Percentiles rank a stretch among this genome's conserved stretches.
Conservation (phyloP, 2,888 invertebrate genomes). For the Subacronicta megacephala region DNA sequence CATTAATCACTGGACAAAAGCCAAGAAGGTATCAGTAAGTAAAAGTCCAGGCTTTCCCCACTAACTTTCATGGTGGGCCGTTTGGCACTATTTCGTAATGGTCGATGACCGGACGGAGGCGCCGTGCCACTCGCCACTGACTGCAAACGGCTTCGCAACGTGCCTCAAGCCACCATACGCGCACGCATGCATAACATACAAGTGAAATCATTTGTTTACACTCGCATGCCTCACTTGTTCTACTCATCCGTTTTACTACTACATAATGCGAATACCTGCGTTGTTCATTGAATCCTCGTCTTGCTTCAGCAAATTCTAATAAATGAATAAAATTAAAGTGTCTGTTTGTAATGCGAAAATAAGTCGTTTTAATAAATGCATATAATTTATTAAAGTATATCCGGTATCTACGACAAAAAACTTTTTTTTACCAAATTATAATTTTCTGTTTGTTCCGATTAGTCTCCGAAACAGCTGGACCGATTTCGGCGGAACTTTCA, state of each 20-base stretch:
- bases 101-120: constrained; percentile 64
- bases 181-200: constrained; percentile 47
- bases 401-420: no score
- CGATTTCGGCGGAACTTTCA: no score
- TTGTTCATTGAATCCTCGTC: constrained; percentile 27
- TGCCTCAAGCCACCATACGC: constrained; percentile 38
- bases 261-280: constrained; percentile 21
- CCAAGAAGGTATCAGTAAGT: not conserved
- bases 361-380: constrained; percentile 4
- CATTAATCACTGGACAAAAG: no score
- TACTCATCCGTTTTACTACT: constrained; percentile 40
- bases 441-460: no score
- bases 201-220: constrained; percentile 55
- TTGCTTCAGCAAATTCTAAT: no score
- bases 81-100: constrained; percentile 65
- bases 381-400: no score
- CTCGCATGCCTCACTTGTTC: constrained; percentile 40
- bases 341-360: no score
- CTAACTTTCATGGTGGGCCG: constrained; percentile 56
- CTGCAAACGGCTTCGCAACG: constrained; percentile 46
- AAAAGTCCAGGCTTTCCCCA: constrained; percentile 36
- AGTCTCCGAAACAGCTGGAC: no score
- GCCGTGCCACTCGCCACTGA: constrained; percentile 24
- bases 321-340: no score
- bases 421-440: no score